Evolutionary conservation across 2,888 invertebrate genomes (phyloP).

Genomic region (Drosophila recens): DNA sequence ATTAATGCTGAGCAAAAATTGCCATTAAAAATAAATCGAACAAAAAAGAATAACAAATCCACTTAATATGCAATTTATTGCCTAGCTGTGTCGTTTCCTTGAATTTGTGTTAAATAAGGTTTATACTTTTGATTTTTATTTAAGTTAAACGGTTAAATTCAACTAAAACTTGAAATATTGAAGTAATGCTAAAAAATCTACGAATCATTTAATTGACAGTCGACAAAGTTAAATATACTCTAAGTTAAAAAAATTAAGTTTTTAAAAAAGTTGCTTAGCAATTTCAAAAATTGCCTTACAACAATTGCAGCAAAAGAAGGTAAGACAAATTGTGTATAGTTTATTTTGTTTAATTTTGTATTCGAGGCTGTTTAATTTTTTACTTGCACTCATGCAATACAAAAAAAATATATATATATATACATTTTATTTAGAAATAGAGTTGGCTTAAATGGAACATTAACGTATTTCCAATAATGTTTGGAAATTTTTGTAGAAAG

Average conservation of each 20-base stretch:
- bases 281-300: neutral
- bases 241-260: neutral
- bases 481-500: constrained; percentile 26
- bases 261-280: neutral
- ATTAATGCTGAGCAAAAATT: constrained; percentile 22
- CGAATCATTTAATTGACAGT: neutral
- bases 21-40: neutral
- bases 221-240: neutral
- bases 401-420: neutral
- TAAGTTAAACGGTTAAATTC: neutral
- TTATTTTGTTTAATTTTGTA: neutral
- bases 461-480: constrained; percentile 17
- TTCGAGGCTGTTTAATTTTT: too few species aligned
- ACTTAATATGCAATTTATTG: constrained; percentile 19
- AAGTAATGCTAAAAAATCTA: constrained; percentile 1
- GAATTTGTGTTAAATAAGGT: neutral
- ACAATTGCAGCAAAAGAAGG: constrained; percentile 15
- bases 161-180: neutral
- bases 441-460: neutral
- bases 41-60: neutral
- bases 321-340: constrained; percentile 14
- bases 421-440: neutral
- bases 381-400: neutral
- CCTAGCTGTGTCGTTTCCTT: constrained; percentile 27
- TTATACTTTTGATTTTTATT: constrained; percentile 2